phyloP scores from a whole-genome alignment of 2,888 invertebrate genomes.

The Flexamia atlantica region DNA sequence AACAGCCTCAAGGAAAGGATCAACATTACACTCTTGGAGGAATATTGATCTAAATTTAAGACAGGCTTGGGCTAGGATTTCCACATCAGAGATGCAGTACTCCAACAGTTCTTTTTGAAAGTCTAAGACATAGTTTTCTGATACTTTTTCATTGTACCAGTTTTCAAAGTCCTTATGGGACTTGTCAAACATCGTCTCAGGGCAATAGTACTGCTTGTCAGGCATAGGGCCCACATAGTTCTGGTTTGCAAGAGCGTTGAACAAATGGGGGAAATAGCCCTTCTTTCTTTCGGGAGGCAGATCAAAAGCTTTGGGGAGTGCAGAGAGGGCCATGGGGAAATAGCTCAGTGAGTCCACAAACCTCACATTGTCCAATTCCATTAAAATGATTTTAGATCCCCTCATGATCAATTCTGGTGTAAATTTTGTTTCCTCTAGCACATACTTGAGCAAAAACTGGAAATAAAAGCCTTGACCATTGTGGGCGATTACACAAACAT shows the following conservation, averaged over 20 bases:
- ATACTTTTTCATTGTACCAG: constrained; percentile 67
- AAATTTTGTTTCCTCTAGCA: constrained; percentile 41
- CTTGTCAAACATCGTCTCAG: constrained; percentile 66
- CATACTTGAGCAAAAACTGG: constrained; percentile 43
- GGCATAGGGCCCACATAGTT: constrained; percentile 69
- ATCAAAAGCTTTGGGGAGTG: constrained; percentile 70
- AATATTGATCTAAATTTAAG: constrained; percentile 69
- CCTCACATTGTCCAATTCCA: constrained; percentile 42
- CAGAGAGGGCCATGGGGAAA: constrained; percentile 70
- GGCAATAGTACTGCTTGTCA: constrained; percentile 66
- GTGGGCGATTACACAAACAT: constrained; percentile 40
- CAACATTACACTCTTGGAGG: constrained; percentile 67
- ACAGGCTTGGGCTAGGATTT: constrained; percentile 70
- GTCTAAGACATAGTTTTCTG: constrained; percentile 67
- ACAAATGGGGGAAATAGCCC: constrained; percentile 70
- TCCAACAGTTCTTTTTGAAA: constrained; percentile 70
- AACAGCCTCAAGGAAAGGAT: constrained; percentile 70
- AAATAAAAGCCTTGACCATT: constrained; percentile 24
- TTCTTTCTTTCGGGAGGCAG: constrained; percentile 67
- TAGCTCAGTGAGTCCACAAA: constrained; percentile 68
- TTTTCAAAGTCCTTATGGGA: constrained; percentile 65
- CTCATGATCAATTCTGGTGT: constrained; percentile 32
- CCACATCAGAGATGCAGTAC: constrained; percentile 69
- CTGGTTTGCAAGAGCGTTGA: constrained; percentile 69
- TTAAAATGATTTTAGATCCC: constrained; percentile 38